phyloP scores from a whole-genome alignment of 2,797 vertebrate genomes.

The Pipistrellus kuhlii region DNA sequence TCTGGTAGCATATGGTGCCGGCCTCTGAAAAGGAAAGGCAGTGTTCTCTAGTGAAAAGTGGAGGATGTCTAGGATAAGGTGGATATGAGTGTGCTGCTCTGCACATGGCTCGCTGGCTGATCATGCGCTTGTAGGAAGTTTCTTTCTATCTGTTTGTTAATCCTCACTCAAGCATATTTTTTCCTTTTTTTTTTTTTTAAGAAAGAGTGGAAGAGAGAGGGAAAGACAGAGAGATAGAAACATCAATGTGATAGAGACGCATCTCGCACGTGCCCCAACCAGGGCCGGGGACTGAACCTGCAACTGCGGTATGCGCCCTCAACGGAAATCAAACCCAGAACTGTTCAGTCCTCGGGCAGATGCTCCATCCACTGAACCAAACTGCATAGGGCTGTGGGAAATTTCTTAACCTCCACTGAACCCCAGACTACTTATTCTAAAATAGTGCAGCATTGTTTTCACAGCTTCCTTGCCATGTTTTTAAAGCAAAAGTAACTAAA shows the following conservation, averaged over 20 bases:
- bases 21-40: neutral
- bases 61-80: neutral
- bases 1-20: neutral
- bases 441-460: neutral
- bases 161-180: no score
- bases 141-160: neutral
- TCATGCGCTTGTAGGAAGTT: neutral
- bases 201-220: no score
- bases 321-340: no score
- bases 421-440: neutral
- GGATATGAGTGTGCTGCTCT: neutral
- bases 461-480: neutral
- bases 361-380: no score
- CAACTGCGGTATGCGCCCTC: no score
- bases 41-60: neutral
- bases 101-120: neutral
- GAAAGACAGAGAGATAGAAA: no score
- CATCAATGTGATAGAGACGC: no score
- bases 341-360: no score
- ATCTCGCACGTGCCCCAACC: no score
- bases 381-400: neutral
- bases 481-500: slow-evolving; percentile 49
- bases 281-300: no score
- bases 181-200: no score
- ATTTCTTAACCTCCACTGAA: neutral